Conservation (phyloP, 2,113 vertebrate species). For the Capra hircus region DNA sequence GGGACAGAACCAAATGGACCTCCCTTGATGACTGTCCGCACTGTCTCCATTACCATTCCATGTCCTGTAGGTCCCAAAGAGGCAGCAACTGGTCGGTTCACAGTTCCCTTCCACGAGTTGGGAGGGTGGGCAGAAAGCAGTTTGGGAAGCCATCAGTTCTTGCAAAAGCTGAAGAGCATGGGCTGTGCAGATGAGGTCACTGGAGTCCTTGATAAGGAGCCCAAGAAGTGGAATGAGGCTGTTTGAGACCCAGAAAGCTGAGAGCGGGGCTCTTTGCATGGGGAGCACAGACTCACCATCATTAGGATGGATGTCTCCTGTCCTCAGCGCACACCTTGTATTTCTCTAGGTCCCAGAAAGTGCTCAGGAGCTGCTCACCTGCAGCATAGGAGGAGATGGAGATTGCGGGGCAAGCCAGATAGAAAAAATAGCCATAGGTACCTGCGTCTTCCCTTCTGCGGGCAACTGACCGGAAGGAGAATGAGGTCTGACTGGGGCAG, state of each 20-base stretch:
- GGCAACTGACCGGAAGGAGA: background rate
- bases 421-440: background rate
- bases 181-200: background rate
- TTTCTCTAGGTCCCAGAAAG: conserved; percentile 3
- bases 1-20: background rate
- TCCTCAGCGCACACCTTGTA: background rate
- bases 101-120: background rate
- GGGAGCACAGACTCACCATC: background rate
- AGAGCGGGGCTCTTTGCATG: background rate
- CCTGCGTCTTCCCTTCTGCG: background rate
- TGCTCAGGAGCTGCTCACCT: background rate
- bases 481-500: background rate
- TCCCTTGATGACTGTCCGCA: background rate
- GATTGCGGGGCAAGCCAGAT: background rate
- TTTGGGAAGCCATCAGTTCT: background rate
- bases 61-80: background rate
- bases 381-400: background rate
- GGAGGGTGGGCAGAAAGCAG: background rate
- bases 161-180: background rate
- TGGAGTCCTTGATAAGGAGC: conserved; percentile 19
- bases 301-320: background rate
- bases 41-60: background rate
- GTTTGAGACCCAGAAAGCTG: background rate
- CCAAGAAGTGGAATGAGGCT: background rate
- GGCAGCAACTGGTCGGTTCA: background rate